Percentiles rank a stretch among this genome's conserved stretches.
Conservation (phyloP, 2,797 vertebrate species). For the Alouatta caraya region DNA sequence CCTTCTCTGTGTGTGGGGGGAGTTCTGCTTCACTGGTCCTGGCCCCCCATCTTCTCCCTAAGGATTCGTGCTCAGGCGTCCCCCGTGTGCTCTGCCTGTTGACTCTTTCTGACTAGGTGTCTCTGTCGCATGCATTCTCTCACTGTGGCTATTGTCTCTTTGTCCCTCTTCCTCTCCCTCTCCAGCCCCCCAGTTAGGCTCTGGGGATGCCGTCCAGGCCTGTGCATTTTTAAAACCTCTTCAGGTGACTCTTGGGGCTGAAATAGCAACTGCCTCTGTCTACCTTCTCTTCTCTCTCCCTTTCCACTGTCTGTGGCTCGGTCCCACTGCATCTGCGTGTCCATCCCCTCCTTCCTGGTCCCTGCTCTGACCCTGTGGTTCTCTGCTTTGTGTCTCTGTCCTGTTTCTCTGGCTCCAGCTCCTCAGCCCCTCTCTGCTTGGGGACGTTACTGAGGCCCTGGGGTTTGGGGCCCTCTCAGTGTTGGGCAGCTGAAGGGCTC, state of each 20-base stretch:
- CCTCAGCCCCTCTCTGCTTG: slow-evolving; percentile 64
- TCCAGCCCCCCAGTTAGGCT: not conserved
- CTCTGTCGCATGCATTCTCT: not conserved
- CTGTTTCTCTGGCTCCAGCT: slow-evolving; percentile 3
- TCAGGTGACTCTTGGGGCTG: slow-evolving; percentile 25
- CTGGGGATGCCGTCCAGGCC: not conserved
- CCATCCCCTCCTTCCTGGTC: not conserved
- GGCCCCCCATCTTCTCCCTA: not conserved
- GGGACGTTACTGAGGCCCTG: not conserved
- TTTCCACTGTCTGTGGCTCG: not conserved
- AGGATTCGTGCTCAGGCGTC: not conserved
- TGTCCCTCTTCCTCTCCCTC: not conserved
- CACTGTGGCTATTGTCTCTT: not conserved
- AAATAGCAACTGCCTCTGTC: not conserved
- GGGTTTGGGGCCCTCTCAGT: not conserved
- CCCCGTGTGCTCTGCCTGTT: not conserved
- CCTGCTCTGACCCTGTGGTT: not conserved
- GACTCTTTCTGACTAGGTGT: not conserved
- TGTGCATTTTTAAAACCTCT: not conserved
- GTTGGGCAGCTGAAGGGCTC: not conserved
- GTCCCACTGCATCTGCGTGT: not conserved
- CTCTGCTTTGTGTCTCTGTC: slow-evolving; percentile 39
- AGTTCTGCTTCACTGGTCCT: not conserved
- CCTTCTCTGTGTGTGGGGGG: not conserved
- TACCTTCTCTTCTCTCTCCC: slow-evolving; percentile 52